A percentile compares a stretch with the other conserved stretches of the same genome.
These are phyloP conservation scores for Diadumene lineata DNA, from an alignment of 92 coral and sea anemone species.

Conservation along the genomic window DNA sequence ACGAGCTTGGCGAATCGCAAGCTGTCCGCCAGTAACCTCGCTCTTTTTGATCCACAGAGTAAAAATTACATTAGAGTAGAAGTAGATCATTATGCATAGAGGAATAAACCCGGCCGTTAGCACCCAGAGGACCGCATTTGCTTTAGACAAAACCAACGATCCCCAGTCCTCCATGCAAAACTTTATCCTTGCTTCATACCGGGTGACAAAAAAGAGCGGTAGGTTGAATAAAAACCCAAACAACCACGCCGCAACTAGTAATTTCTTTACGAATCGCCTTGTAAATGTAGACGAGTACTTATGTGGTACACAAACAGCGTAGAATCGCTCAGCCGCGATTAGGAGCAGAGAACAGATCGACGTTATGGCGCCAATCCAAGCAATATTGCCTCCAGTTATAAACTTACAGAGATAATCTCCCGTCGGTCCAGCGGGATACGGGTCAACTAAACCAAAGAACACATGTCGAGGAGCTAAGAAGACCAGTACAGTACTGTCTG, in stretches of 20 bases:
- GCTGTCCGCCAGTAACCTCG: conserved; percentile 4
- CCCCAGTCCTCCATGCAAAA: conserved; percentile 42
- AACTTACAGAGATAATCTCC: conserved; percentile 40
- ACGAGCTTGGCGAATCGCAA: conserved; percentile 20
- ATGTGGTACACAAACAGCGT: conserved; percentile 37
- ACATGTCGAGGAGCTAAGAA: conserved; percentile 45
- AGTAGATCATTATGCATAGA: conserved; percentile 19
- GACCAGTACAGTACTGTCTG: conserved; percentile 23
- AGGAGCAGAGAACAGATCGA: conserved; percentile 31
- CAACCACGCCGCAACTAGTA: conserved; percentile 18
- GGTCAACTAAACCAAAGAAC: conserved; percentile 15
- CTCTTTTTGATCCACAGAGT: conserved; percentile 41
- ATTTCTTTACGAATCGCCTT: background rate
- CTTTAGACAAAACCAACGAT: background rate
- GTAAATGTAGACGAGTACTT: conserved; percentile 16
- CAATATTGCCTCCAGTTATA: conserved; percentile 35
- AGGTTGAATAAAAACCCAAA: conserved; percentile 27
- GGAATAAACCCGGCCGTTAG: conserved; percentile 33
- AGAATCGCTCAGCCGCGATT: conserved; percentile 42
- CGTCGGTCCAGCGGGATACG: conserved; percentile 12
- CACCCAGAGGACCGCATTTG: conserved; percentile 29
- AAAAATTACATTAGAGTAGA: conserved; percentile 36
- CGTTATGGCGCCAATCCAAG: conserved; percentile 50
- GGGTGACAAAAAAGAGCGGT: conserved; percentile 29
- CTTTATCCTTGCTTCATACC: conserved; percentile 15